These are phyloP conservation scores for Oryzias javanicus DNA, from an alignment of 2,113 vertebrate species.

Conservation along the genomic window DNA sequence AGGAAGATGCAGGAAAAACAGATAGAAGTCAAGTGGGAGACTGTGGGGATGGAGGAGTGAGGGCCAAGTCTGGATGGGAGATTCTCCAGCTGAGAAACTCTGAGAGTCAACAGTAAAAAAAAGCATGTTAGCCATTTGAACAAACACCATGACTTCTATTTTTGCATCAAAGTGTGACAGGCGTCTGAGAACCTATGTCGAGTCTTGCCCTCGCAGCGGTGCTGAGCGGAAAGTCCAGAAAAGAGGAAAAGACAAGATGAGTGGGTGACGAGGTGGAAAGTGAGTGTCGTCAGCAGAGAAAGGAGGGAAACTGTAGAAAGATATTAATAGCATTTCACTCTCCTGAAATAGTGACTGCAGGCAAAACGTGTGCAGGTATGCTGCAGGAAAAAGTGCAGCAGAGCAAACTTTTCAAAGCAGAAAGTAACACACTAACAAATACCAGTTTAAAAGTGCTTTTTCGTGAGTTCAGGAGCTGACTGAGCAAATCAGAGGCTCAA, in stretches of 20 bases:
- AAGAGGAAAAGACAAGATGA: constrained; percentile 21
- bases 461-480: constrained; percentile 57
- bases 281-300: constrained; percentile 38
- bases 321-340: constrained; percentile 74
- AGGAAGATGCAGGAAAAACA: constrained; percentile 2
- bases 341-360: constrained; percentile 73
- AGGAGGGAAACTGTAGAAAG: constrained; percentile 64
- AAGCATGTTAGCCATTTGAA: too few species aligned
- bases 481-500: constrained; percentile 34
- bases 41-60: not conserved
- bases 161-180: not conserved
- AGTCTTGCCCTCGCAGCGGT: constrained; percentile 14
- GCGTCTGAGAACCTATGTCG: constrained; percentile 16
- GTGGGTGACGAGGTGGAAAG: constrained; percentile 24
- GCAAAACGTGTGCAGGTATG: constrained; percentile 65
- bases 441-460: constrained; percentile 67
- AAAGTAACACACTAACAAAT: constrained; percentile 35
- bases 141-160: constrained; percentile 15
- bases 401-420: constrained; percentile 56
- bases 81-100: constrained; percentile 22
- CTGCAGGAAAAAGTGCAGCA: constrained; percentile 42
- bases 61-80: not conserved
- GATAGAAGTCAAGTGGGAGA: not conserved
- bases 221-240: not conserved
- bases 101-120: too few species aligned